These are phyloP conservation scores for Tenthredo amoena DNA, from an alignment of 2,888 invertebrate genomes.

Conservation along the genomic window DNA sequence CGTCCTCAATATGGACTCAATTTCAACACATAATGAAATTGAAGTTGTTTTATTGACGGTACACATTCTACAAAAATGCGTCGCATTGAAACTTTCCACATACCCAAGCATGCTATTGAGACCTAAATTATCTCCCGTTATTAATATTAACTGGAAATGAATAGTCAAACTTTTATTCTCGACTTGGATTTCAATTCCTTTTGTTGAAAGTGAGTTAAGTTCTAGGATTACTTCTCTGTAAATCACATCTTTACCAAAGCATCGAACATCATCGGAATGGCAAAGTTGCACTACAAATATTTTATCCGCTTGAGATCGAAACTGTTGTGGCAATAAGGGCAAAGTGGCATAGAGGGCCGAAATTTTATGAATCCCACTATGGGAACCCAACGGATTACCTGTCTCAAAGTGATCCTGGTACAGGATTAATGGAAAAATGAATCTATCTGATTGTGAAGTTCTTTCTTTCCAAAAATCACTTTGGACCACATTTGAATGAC, in stretches of 20 bases:
- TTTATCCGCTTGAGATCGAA: constrained; percentile 10
- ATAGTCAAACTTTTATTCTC: constrained; percentile 30
- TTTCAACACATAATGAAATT: constrained; percentile 51
- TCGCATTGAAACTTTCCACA: constrained; percentile 56
- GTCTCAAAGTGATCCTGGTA: too few species aligned
- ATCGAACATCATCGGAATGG: constrained; percentile 16
- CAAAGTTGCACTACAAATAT: constrained; percentile 22
- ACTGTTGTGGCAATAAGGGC: not conserved
- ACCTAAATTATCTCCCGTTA: too few species aligned
- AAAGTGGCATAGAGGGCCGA: not conserved
- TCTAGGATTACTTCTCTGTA: constrained; percentile 1
- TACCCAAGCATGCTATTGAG: constrained; percentile 56
- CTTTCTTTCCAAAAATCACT: too few species aligned
- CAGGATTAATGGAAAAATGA: too few species aligned
- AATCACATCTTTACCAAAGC: not conserved
- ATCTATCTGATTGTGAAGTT: too few species aligned
- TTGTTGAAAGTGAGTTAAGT: constrained; percentile 10
- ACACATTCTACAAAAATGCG: constrained; percentile 62
- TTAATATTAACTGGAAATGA: constrained; percentile 55
- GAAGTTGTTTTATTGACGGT: constrained; percentile 54
- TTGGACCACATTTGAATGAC: too few species aligned
- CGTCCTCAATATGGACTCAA: constrained; percentile 50
- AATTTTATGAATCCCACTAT: constrained; percentile 18
- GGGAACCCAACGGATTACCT: constrained; percentile 7
- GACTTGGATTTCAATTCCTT: not conserved